Conservation (phyloP, 1,140 invertebrate species). For the Sycobia sp. region DNA sequence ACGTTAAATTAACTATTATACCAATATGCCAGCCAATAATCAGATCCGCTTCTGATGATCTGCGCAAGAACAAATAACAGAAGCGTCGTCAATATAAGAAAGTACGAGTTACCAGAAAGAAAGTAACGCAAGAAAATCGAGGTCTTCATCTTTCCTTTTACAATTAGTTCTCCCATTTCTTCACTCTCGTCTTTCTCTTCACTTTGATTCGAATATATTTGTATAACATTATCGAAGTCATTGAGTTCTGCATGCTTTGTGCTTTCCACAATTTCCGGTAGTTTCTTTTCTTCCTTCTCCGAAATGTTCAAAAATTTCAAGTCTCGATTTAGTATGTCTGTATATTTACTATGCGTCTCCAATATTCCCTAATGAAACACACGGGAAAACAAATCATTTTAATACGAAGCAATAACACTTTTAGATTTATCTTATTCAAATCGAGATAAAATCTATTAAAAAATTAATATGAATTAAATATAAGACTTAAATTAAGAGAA, state of each 20-base stretch:
- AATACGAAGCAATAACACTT: not conserved
- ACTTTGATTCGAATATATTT: not conserved
- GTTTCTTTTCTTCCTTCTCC: slow-evolving; percentile 28
- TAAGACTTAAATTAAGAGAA: too few relatives aligned
- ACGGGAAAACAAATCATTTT: too few relatives aligned
- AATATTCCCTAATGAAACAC: slow-evolving; percentile 17
- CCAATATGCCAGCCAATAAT: slow-evolving; percentile 68
- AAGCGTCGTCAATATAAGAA: slow-evolving; percentile 54
- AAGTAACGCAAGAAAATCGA: slow-evolving; percentile 64
- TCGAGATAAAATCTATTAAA: too few relatives aligned
- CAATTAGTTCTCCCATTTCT: slow-evolving; percentile 65
- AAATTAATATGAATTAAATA: too few relatives aligned
- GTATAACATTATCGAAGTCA: not conserved
- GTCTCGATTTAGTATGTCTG: slow-evolving; percentile 22
- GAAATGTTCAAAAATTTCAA: slow-evolving; percentile 18
- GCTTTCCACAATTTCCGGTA: slow-evolving; percentile 13
- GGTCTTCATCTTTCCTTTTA: slow-evolving; percentile 64
- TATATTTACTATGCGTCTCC: slow-evolving; percentile 30
- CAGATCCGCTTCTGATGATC: slow-evolving; percentile 60
- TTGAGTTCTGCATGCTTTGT: not conserved
- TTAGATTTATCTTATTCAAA: too few relatives aligned
- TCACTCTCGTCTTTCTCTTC: slow-evolving; percentile 52
- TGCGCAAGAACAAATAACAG: slow-evolving; percentile 60
- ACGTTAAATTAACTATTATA: slow-evolving; percentile 14
- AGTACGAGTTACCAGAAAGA: slow-evolving; percentile 61